Evolutionary conservation across 2,797 vertebrate genomes (phyloP).

Genomic region (Atherinosoma microstoma): DNA sequence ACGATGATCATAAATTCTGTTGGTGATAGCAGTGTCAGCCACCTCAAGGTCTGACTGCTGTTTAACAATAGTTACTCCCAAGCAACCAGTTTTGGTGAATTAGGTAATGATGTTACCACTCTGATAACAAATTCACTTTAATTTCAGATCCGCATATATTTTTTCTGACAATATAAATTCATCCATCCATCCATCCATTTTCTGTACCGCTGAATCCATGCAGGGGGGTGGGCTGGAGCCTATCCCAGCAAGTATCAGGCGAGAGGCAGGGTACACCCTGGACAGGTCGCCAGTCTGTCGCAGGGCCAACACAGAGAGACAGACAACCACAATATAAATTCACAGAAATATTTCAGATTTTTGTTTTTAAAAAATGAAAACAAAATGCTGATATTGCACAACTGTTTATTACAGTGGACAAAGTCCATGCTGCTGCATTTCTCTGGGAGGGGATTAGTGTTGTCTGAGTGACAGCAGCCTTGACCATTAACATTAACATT

Average conservation of each 20-base stretch:
- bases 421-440: slow-evolving; percentile 69
- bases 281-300: too few species aligned
- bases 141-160: neutral
- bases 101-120: neutral
- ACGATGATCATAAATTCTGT: neutral
- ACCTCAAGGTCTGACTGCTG: neutral
- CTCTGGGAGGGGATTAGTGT: slow-evolving; percentile 11
- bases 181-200: too few species aligned
- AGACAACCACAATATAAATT: neutral
- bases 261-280: too few species aligned
- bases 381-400: slow-evolving; percentile 43
- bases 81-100: neutral
- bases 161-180: neutral
- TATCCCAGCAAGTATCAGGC: too few species aligned
- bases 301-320: too few species aligned
- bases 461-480: slow-evolving; percentile 9
- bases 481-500: slow-evolving; percentile 47
- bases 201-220: too few species aligned
- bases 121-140: neutral
- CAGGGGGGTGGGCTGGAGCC: too few species aligned
- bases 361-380: neutral
- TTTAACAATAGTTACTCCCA: neutral
- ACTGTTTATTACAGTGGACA: slow-evolving; percentile 55
- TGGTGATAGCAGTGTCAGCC: neutral
- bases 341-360: slow-evolving; percentile 1